Evolutionary conservation across 2,888 invertebrate genomes (phyloP).

Genomic region (Parnassius mnemosyne): DNA sequence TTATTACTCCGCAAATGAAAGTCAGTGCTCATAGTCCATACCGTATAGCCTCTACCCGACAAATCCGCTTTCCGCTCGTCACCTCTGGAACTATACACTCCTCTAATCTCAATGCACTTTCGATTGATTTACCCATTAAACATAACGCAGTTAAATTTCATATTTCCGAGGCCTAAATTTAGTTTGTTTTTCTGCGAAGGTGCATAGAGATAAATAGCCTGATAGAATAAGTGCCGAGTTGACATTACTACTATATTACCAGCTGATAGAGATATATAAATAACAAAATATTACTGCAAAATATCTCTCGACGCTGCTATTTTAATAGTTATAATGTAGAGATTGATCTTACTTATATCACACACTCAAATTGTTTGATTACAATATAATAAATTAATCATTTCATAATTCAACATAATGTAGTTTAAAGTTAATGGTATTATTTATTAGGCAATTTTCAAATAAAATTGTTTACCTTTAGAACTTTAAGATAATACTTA

Average conservation of each 20-base stretch:
- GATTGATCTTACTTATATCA: constrained; percentile 4
- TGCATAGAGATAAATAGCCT: constrained; percentile 11
- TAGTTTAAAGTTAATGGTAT: constrained; percentile 18
- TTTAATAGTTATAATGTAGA: constrained; percentile 10
- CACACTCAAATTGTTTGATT: constrained; percentile 1
- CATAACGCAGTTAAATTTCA: not conserved
- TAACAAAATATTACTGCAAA: constrained; percentile 2
- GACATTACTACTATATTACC: not conserved
- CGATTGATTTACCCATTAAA: not conserved
- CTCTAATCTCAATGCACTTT: constrained; percentile 17
- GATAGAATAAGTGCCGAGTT: constrained; percentile 7
- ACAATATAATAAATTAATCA: constrained; percentile 9
- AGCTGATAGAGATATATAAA: not conserved
- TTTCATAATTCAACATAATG: constrained; percentile 5
- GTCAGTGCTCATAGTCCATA: too few species aligned
- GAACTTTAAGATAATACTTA: constrained; percentile 9
- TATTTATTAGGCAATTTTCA: constrained; percentile 21
- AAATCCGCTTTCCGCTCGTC: too few species aligned
- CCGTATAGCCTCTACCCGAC: too few species aligned
- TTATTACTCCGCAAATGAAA: too few species aligned
- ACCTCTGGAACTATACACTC: not conserved
- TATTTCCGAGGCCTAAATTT: constrained; percentile 19
- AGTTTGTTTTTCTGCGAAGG: constrained; percentile 15
- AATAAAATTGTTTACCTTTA: constrained; percentile 14
- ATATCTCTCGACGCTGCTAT: constrained; percentile 13